These are phyloP conservation scores for Tragelaphus buxtoni DNA, from an alignment of 2,113 vertebrate genomes.

Conservation along the genomic window DNA sequence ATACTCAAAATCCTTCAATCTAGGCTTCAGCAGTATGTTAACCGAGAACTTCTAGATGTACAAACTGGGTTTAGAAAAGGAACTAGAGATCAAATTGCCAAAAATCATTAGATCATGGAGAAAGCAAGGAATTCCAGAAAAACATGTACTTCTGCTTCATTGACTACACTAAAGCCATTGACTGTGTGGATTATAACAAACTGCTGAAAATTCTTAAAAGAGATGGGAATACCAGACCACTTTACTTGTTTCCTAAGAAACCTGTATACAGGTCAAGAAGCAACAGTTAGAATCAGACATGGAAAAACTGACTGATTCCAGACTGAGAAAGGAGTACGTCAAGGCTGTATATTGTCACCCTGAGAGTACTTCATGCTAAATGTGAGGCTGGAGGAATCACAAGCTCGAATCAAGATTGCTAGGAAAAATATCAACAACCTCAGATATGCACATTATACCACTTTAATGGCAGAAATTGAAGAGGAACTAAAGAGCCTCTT, in stretches of 20 bases:
- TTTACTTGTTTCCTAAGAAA: background rate
- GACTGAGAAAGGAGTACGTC: background rate
- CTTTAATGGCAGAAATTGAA: background rate
- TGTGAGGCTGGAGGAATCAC: background rate
- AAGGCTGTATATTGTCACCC: background rate
- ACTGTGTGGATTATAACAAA: background rate
- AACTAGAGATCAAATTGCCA: background rate
- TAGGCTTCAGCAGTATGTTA: background rate
- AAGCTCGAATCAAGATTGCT: background rate
- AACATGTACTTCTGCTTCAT: background rate
- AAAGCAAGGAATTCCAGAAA: background rate
- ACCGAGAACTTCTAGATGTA: background rate
- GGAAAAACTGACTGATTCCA: background rate
- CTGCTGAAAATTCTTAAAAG: background rate
- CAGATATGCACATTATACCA: background rate
- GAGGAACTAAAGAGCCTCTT: background rate
- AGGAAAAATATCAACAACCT: background rate
- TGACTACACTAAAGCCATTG: background rate
- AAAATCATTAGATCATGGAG: background rate
- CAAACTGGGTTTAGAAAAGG: background rate
- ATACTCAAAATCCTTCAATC: background rate
- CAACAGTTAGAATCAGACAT: background rate
- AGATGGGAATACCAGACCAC: background rate
- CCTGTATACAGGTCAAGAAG: background rate
- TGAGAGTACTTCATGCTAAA: background rate